A percentile compares a stretch with the other conserved stretches of the same genome.
Conservation (phyloP, 2,888 invertebrate species). For the Tricholauxania praeusta region DNA sequence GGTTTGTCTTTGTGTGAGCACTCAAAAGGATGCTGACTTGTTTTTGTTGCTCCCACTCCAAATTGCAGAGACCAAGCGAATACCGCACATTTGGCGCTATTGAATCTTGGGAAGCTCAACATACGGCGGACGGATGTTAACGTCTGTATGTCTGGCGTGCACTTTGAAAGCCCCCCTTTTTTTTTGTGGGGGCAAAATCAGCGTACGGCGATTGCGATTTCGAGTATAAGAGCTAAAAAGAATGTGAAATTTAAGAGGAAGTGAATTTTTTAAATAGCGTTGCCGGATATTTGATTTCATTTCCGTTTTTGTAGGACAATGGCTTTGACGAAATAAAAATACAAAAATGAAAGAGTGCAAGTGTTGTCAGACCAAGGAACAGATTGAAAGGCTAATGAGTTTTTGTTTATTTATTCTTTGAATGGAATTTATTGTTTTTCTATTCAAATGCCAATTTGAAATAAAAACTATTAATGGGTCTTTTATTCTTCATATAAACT, state of each 20-base stretch:
- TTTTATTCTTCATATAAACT: no score
- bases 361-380: not conserved
- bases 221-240: not conserved
- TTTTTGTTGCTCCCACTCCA: not conserved
- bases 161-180: conserved; percentile 3
- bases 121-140: conserved; percentile 35
- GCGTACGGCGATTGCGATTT: no score
- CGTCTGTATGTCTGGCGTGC: conserved; percentile 29
- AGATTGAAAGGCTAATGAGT: conserved; percentile 30
- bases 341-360: no score
- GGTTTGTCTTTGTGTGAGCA: not conserved
- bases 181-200: conserved; percentile 6
- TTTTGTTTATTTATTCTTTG: conserved; percentile 31
- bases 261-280: conserved; percentile 15
- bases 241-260: conserved; percentile 4
- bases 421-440: not conserved
- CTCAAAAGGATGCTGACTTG: conserved; percentile 22
- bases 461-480: no score
- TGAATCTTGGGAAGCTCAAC: conserved; percentile 32
- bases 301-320: conserved; percentile 23
- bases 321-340: no score
- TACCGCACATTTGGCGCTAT: conserved; percentile 16
- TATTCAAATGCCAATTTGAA: no score
- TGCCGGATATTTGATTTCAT: conserved; percentile 36
- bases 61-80: not conserved